Base-by-base conservation (phyloP, 2,888 invertebrate species). In the Oscheius myriophilus region DNA sequence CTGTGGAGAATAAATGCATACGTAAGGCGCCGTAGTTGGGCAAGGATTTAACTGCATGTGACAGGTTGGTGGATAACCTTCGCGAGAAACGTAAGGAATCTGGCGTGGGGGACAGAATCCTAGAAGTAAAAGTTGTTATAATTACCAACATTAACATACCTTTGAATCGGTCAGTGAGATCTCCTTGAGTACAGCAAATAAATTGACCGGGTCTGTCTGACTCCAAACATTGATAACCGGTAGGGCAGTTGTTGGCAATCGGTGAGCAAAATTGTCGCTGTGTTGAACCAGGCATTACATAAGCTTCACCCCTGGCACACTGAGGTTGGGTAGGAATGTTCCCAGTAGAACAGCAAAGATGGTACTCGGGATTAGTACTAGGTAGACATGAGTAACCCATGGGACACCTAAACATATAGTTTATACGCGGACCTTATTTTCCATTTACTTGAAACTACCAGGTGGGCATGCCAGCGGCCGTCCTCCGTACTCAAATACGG, bases 41-140 rank as follows among this genome's bases (percentile, higher is more conserved):
- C 85, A 85, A 11, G 85, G 85, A 54, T 80, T 82, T 16, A 84
- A 70, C 51, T 79, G 77, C 84, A 85, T 84, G 70, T 85, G 85
- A 62, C 85, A 85, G 6, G 83, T 80, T 49, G 84, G 78, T 25
- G 85, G 85, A 54, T 75, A 76, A 16, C 80, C 79, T 51, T 78
- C 76, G 61, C 76, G 59, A 2, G 75, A 75, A 42, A 80, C 78
- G 67, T 83, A 82, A 26, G 85, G 85, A n/a, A 86, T 77, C 71
- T 85, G 85, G 25, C 83, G 77, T 11, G 81, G 80, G 25, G 85
- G 85, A 46, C 85, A 85, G 67, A 80, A 85, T 41, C 85, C 85
- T 78, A 42, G 6, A 26, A 23, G 49, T 26, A n/a, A n/a, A n/a
- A n/a, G n/a, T n/a, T n/a, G 23, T 11, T 16, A 16, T 66, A 3